Base-by-base conservation (phyloP, 92 coral and sea anemone species). In the Umimayanthus kanabou region DNA sequence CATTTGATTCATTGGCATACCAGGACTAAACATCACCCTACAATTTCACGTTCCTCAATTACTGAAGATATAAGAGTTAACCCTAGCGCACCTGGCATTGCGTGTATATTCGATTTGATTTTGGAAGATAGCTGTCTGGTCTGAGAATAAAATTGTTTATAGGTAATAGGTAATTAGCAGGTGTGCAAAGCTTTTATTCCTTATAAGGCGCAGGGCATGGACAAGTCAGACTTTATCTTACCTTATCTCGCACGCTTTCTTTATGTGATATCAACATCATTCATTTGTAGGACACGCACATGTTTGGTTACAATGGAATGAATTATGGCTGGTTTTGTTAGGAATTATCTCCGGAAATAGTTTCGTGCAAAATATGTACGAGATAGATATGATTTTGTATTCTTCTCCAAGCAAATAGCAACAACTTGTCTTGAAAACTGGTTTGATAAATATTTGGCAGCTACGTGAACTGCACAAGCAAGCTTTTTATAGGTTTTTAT, bases 301-400 rank as follows among this genome's bases (percentile, higher is more conserved):
- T 9, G 61, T 73, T 43, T 7, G 9, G 26, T 70, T 49, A 45
- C 87, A 70, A 83, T 69, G 42, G 76, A 70, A 69, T 83, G 70
- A 42, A 83, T 83, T 83, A 40, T 82, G 64, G 76, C 58, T 43
- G 43, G 64, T 42, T 82, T 67, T 82, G 86, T 82, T 42, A 5
- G 28, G 64, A 67, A 66, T 40, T 42, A 26, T 25, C 39, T 83
- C 77, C 39, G 66, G 66, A 70, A 67, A 15, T 26, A 7, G 30
- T 4, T 70, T 67, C 11, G 64, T 83, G 67, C 23, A 70, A 70
- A 83, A 70, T 69, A 69, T 45, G 39, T 70, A 30, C 65, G 30
- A 70, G 50, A 61, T 37, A 53, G 72, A 80, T 29, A 55, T 39
- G 16, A 72, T 69, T 49, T 82, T 26, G 18, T 39, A 39, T 72